phyloP scores from a whole-genome alignment of 2,113 vertebrate genomes.

The Lophura nycthemera region DNA sequence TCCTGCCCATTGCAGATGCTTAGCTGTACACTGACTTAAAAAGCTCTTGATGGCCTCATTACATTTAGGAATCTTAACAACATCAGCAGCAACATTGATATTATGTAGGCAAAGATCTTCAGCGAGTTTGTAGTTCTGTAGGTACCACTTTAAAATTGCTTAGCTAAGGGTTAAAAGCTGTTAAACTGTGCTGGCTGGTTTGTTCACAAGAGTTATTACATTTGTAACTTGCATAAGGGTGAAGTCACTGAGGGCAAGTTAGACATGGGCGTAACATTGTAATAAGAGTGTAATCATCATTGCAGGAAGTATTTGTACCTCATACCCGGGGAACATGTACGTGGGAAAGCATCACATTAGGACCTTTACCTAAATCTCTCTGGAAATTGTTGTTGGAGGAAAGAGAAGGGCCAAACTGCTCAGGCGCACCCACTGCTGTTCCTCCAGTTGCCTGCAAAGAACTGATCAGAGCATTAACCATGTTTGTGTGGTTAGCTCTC shows the following conservation, averaged over 20 bases:
- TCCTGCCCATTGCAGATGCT: not conserved
- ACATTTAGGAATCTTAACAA: not conserved
- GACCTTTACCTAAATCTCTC: not conserved
- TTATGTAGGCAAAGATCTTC: not conserved
- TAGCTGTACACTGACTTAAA: not conserved
- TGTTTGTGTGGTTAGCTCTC: not conserved
- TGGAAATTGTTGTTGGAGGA: not conserved
- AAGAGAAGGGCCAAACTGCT: not conserved
- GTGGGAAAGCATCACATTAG: not conserved
- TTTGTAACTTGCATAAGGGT: slow-evolving; percentile 41
- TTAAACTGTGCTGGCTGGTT: slow-evolving; percentile 59
- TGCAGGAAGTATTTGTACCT: not conserved
- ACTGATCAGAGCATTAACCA: not conserved
- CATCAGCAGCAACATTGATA: not conserved
- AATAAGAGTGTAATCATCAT: not conserved
- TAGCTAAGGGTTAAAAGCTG: slow-evolving; percentile 38
- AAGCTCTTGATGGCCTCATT: not conserved
- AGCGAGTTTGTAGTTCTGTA: not conserved
- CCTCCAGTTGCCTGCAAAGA: not conserved
- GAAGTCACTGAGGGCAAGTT: slow-evolving; percentile 39
- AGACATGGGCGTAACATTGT: slow-evolving; percentile 37
- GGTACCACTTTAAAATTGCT: slow-evolving; percentile 8
- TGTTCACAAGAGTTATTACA: slow-evolving; percentile 14
- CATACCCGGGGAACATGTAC: not conserved
- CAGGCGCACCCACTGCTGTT: fast-evolving